Evolutionary conservation across 1,140 invertebrate genomes (phyloP).

Genomic region (Orchestia grillus): DNA sequence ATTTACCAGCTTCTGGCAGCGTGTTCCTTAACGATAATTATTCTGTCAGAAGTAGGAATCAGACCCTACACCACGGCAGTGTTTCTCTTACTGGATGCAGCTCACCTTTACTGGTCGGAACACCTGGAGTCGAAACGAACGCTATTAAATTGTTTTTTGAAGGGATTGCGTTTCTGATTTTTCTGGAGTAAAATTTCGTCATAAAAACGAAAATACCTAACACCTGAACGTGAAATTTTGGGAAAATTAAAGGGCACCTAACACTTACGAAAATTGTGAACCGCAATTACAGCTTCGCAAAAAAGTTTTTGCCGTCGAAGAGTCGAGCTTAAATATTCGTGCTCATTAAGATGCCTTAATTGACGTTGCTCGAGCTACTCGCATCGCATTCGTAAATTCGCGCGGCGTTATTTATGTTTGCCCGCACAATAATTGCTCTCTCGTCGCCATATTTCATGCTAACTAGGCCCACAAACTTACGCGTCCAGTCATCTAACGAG

Average conservation of each 20-base stretch:
- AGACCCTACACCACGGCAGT: too few species aligned
- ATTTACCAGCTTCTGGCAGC: too few species aligned
- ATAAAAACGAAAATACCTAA: neutral
- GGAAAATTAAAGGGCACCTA: neutral
- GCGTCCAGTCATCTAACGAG: neutral
- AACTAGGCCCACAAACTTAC: constrained; percentile 7
- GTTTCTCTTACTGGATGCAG: too few species aligned
- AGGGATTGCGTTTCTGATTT: neutral
- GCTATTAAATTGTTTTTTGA: too few species aligned
- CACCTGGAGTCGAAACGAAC: too few species aligned
- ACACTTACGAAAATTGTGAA: neutral
- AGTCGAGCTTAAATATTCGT: neutral
- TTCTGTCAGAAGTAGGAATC: too few species aligned
- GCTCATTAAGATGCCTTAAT: neutral
- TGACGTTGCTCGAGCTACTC: neutral
- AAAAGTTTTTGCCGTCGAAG: neutral
- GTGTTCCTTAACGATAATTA: too few species aligned
- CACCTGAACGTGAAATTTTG: neutral
- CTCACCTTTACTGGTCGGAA: too few species aligned
- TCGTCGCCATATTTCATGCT: constrained; percentile 7
- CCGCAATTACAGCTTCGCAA: neutral
- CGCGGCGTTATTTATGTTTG: neutral
- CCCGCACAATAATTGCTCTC: neutral
- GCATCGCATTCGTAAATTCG: neutral
- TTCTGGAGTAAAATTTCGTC: neutral